Evolutionary conservation across 1,140 invertebrate species (phyloP).

Genomic region (Drosophila asahinai): DNA sequence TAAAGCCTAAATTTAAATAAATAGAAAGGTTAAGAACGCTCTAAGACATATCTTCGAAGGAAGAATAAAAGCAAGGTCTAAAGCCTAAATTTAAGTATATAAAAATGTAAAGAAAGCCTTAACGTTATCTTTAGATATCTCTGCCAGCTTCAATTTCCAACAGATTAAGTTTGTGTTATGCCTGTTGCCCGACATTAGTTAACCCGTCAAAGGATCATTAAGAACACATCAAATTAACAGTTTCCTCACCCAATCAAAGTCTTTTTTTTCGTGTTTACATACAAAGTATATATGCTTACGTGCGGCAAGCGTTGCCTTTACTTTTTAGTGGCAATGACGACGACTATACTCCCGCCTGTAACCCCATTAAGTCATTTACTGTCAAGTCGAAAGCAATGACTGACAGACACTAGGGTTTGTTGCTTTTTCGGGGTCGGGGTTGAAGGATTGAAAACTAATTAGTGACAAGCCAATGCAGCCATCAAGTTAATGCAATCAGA

Average conservation of each 20-base stretch:
- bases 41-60: too few relatives aligned
- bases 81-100: too few relatives aligned
- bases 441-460: slow-evolving; percentile 61
- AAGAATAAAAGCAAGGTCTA: too few relatives aligned
- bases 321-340: slow-evolving; percentile 2
- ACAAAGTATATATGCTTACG: neutral
- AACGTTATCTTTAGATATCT: too few relatives aligned
- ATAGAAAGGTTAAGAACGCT: too few relatives aligned
- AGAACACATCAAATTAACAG: slow-evolving; percentile 5
- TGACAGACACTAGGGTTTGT: slow-evolving; percentile 19
- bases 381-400: slow-evolving; percentile 28
- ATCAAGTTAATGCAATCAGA: slow-evolving; percentile 39
- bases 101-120: too few relatives aligned
- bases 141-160: too few relatives aligned
- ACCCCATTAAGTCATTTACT: slow-evolving; percentile 40
- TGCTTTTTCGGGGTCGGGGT: slow-evolving; percentile 6
- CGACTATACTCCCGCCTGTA: neutral
- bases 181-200: neutral
- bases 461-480: slow-evolving; percentile 52
- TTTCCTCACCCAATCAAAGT: slow-evolving; percentile 7
- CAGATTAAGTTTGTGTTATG: neutral
- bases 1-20: too few relatives aligned
- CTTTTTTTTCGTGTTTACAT: slow-evolving; percentile 8
- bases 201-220: neutral
- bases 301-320: neutral